phyloP scores from a whole-genome alignment of 2,888 invertebrate genomes.

The Rhamnusium bicolor region DNA sequence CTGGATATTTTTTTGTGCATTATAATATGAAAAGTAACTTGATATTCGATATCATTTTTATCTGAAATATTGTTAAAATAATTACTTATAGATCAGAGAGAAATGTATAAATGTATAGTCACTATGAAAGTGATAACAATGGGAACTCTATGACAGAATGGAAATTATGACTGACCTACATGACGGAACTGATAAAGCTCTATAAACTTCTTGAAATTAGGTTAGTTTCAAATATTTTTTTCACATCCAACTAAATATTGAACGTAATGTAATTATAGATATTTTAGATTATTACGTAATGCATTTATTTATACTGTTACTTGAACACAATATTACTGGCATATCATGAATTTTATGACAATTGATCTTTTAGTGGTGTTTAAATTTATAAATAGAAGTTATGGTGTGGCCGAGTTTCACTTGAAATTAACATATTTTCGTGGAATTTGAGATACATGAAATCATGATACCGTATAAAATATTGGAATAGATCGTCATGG shows the following conservation, averaged over 20 bases:
- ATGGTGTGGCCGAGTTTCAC: background rate
- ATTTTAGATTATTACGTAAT: constrained; percentile 2
- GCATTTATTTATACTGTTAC: constrained; percentile 12
- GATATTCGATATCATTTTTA: background rate
- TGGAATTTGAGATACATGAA: background rate
- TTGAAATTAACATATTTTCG: background rate
- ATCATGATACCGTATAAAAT: background rate
- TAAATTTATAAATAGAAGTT: constrained; percentile 27
- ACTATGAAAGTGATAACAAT: background rate
- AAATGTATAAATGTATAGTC: background rate
- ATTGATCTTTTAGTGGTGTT: constrained; percentile 28
- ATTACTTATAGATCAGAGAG: background rate
- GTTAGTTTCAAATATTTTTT: background rate
- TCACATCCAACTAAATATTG: background rate
- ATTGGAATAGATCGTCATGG: background rate
- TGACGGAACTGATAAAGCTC: background rate
- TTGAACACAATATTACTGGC: constrained; percentile 7
- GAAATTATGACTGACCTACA: constrained; percentile 4
- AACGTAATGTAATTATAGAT: background rate
- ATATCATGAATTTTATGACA: constrained; percentile 21
- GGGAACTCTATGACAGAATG: background rate
- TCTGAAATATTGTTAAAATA: background rate
- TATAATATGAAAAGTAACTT: background rate
- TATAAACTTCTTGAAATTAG: background rate
- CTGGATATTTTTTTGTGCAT: no score